Percentiles rank a stretch among this genome's conserved stretches.
Evolutionary conservation across 2,113 vertebrate species (phyloP).

Genomic region (Meles meles): DNA sequence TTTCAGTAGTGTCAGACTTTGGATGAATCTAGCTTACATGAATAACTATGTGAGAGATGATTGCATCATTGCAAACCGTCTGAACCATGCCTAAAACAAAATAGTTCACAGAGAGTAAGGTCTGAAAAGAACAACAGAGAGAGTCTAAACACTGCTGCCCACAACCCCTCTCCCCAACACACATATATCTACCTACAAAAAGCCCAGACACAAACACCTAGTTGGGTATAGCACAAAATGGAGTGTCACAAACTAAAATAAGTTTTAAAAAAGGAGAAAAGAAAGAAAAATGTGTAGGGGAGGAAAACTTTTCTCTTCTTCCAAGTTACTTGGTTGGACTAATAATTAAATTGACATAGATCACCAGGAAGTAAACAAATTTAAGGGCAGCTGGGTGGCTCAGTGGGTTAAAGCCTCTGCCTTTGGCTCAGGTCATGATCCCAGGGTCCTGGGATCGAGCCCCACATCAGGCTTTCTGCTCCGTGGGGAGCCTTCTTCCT

Average conservation of each 20-base stretch:
- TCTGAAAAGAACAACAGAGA: neutral
- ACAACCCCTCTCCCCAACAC: neutral
- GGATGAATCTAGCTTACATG: neutral
- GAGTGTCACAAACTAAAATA: neutral
- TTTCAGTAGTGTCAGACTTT: conserved; percentile 5
- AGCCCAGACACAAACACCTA: neutral
- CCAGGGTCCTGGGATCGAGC: no score
- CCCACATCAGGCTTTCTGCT: no score
- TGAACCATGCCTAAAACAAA: neutral
- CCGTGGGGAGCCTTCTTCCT: no score
- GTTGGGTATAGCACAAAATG: neutral
- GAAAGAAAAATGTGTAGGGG: neutral
- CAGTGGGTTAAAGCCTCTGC: no score
- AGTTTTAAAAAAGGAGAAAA: neutral
- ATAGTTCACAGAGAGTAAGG: neutral
- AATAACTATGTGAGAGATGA: conserved; percentile 43
- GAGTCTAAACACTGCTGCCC: no score
- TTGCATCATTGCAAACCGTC: neutral
- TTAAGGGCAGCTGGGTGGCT: no score
- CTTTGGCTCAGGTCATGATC: no score
- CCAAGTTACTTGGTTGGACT: neutral
- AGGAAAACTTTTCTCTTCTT: neutral
- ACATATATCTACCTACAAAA: neutral
- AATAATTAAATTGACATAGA: neutral
- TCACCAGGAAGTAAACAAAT: neutral